These are phyloP conservation scores for Enteromius treurensis DNA, from an alignment of 2,797 vertebrate species.

Conservation along the genomic window DNA sequence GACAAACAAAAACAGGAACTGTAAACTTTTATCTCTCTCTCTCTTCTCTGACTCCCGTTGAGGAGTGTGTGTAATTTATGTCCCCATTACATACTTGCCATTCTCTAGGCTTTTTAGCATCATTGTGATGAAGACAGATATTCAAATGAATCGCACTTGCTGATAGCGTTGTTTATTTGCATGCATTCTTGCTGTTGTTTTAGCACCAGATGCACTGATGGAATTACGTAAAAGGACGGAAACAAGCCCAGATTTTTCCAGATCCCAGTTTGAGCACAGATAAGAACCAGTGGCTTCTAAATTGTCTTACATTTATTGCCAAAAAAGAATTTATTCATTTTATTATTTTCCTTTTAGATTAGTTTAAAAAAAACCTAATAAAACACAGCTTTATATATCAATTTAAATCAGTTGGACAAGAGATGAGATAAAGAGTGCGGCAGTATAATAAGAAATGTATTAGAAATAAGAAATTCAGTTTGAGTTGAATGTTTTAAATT, in stretches of 20 bases:
- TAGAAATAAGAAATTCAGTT: too few relatives aligned
- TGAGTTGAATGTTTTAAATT: too few relatives aligned
- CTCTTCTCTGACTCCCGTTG: slow-evolving; percentile 67
- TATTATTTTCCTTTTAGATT: not conserved
- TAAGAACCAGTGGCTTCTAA: not conserved
- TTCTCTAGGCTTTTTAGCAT: slow-evolving; percentile 39
- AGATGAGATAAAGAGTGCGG: not conserved
- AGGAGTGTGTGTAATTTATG: slow-evolving; percentile 74
- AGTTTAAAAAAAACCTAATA: too few relatives aligned
- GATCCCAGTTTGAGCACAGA: not conserved
- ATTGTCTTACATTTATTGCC: not conserved
- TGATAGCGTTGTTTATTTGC: slow-evolving; percentile 25
- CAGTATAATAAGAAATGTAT: not conserved
- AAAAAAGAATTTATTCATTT: not conserved
- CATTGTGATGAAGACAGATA: slow-evolving; percentile 29
- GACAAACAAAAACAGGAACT: slow-evolving; percentile 85
- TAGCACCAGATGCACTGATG: not conserved
- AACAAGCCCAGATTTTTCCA: not conserved
- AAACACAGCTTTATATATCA: not conserved
- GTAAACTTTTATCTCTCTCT: slow-evolving; percentile 75
- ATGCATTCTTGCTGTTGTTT: slow-evolving; percentile 13
- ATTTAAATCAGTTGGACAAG: too few relatives aligned
- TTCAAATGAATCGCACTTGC: not conserved
- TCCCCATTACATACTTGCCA: slow-evolving; percentile 64
- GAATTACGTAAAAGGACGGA: not conserved